phyloP scores from a whole-genome alignment of 2,113 vertebrate genomes.

The Erinaceus europaeus region DNA sequence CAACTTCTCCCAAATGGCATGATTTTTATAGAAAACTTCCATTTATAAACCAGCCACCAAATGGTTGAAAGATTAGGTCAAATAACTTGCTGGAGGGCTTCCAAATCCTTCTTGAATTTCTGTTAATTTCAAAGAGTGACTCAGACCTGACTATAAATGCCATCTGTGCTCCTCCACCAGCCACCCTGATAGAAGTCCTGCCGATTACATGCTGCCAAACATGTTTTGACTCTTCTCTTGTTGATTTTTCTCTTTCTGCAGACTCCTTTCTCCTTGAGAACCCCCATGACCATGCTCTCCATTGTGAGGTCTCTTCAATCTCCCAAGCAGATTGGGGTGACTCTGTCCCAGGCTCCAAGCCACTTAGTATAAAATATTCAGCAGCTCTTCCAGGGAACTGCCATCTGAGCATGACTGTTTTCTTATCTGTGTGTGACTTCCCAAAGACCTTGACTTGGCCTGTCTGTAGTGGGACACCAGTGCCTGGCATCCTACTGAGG shows the following conservation, averaged over 20 bases:
- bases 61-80: constrained; percentile 26
- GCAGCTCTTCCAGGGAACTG: neutral
- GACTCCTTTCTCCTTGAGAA: neutral
- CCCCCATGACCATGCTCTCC: too few species aligned
- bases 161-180: constrained; percentile 46
- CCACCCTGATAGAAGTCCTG: neutral
- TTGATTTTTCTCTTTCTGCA: neutral
- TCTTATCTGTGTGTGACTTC: neutral
- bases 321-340: neutral
- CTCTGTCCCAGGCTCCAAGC: accelerated
- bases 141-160: constrained; percentile 48
- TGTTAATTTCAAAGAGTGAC: constrained; percentile 51
- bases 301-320: too few species aligned
- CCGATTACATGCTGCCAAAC: neutral
- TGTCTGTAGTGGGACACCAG: neutral
- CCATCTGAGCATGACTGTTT: neutral
- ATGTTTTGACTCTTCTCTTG: accelerated
- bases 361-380: accelerated
- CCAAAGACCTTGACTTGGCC: neutral
- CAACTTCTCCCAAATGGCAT: neutral
- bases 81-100: constrained; percentile 27
- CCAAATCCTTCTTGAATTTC: constrained; percentile 49
- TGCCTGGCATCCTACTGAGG: neutral
- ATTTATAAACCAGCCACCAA: neutral
- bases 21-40: constrained; percentile 12